Evolutionary conservation across 2,797 vertebrate species (phyloP).

Genomic region (Hozukius guyotensis): DNA sequence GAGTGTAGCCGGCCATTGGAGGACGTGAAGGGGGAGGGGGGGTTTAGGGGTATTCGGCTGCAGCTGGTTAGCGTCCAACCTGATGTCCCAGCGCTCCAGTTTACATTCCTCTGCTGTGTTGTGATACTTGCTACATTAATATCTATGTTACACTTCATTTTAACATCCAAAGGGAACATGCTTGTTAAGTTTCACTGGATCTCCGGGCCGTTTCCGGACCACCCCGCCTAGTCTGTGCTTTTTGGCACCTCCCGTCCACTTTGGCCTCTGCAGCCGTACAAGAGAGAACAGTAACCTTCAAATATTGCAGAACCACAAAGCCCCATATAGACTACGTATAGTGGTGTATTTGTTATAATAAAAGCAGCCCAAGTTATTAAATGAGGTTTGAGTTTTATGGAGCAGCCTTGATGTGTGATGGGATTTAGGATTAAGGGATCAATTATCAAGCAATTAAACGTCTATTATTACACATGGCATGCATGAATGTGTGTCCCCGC

Average conservation of each 20-base stretch:
- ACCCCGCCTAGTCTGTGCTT: conserved; percentile 69
- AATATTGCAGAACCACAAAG: conserved; percentile 52
- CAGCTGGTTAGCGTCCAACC: conserved; percentile 68
- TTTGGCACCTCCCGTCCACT: conserved; percentile 62
- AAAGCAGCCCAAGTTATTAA: conserved; percentile 33
- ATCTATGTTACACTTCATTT: conserved; percentile 77
- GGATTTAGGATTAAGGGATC: conserved; percentile 26
- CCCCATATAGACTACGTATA: conserved; percentile 39
- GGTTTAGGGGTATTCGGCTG: conserved; percentile 38
- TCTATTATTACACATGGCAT: background rate
- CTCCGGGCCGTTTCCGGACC: conserved; percentile 75
- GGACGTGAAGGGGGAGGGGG: background rate
- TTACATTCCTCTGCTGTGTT: conserved; percentile 78
- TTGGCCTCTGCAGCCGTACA: conserved; percentile 49
- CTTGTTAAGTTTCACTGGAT: conserved; percentile 80
- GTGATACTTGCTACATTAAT: conserved; percentile 82
- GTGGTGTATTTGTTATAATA: conserved; percentile 20
- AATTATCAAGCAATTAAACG: conserved; percentile 16
- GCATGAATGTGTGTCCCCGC: background rate
- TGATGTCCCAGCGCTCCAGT: conserved; percentile 73
- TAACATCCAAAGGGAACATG: conserved; percentile 76
- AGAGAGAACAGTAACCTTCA: conserved; percentile 61
- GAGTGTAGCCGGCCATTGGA: conserved; percentile 17
- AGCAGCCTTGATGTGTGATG: conserved; percentile 24
- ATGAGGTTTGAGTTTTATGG: conserved; percentile 32